These are phyloP conservation scores for Drosophila tani DNA, from an alignment of 1,140 invertebrate genomes.

Conservation along the genomic window DNA sequence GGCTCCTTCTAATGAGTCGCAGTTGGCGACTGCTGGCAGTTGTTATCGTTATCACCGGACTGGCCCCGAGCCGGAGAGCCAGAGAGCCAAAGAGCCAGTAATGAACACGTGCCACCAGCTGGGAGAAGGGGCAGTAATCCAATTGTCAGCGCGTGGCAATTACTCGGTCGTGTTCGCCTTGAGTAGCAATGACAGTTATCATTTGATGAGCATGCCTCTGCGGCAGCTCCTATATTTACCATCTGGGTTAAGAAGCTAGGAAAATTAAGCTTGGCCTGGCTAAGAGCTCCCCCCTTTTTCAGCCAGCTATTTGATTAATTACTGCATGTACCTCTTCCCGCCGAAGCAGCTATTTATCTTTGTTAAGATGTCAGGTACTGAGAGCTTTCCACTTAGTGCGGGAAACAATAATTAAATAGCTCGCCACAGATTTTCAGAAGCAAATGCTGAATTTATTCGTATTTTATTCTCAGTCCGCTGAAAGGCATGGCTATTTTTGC, in stretches of 20 bases:
- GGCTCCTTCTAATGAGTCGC: conserved; percentile 31
- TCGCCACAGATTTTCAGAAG: conserved; percentile 1
- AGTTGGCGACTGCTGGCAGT: conserved; percentile 38
- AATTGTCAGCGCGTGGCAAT: conserved; percentile 47
- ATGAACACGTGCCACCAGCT: conserved; percentile 54
- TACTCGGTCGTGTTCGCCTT: conserved; percentile 13
- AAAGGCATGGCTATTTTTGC: conserved; percentile 41
- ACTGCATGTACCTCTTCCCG: background rate
- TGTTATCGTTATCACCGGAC: conserved; percentile 27
- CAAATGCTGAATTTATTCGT: background rate
- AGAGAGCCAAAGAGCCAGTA: conserved; percentile 32
- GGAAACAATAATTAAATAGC: conserved; percentile 8
- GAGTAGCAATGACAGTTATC: conserved; percentile 12
- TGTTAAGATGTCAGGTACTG: background rate
- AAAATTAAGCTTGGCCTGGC: background rate
- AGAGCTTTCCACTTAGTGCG: background rate
- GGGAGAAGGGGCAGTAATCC: conserved; percentile 1
- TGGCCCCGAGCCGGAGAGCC: background rate
- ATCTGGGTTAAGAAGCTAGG: background rate
- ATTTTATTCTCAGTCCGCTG: conserved; percentile 13
- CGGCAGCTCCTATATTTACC: background rate
- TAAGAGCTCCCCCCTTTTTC: background rate
- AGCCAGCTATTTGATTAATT: conserved; percentile 7
- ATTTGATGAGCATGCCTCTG: conserved; percentile 10
- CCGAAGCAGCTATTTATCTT: conserved; percentile 14